A percentile compares a stretch with the other conserved stretches of the same genome.
These are phyloP conservation scores for Acleris literana DNA, from an alignment of 2,888 invertebrate species.

Conservation along the genomic window DNA sequence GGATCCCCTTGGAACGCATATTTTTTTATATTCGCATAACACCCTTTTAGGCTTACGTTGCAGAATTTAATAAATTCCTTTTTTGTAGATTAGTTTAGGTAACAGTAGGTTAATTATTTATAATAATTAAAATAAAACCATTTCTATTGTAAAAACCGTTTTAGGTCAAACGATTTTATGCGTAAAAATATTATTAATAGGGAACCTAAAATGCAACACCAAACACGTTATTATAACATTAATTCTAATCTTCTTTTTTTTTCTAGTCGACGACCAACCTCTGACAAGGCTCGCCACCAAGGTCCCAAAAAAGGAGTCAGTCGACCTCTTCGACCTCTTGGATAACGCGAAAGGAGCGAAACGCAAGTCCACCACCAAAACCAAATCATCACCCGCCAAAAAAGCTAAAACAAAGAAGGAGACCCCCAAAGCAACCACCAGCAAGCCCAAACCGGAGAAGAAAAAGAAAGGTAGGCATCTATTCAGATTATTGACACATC, in stretches of 20 bases:
- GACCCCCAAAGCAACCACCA: slow-evolving; percentile 55
- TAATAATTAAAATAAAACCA: no score
- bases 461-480: slow-evolving; percentile 78
- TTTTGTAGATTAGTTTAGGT: no score
- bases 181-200: no score
- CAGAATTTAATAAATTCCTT: no score
- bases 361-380: slow-evolving; percentile 62
- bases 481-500: slow-evolving; percentile 40
- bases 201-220: no score
- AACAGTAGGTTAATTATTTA: no score
- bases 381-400: slow-evolving; percentile 58
- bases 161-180: no score
- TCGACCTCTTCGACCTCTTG: slow-evolving; percentile 62
- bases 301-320: slow-evolving; percentile 70
- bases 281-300: slow-evolving; percentile 68
- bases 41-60: no score
- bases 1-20: no score
- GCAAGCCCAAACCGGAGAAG: slow-evolving; percentile 66
- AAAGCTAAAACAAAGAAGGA: slow-evolving; percentile 64
- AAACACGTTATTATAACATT: background rate
- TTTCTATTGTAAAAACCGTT: no score
- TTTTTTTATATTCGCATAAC: no score
- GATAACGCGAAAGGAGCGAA: slow-evolving; percentile 66
- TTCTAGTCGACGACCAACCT: slow-evolving; percentile 74
- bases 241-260: slow-evolving; percentile 9